Conservation (phyloP, 2,888 invertebrate genomes). For the Hypselothyrea guttata region DNA sequence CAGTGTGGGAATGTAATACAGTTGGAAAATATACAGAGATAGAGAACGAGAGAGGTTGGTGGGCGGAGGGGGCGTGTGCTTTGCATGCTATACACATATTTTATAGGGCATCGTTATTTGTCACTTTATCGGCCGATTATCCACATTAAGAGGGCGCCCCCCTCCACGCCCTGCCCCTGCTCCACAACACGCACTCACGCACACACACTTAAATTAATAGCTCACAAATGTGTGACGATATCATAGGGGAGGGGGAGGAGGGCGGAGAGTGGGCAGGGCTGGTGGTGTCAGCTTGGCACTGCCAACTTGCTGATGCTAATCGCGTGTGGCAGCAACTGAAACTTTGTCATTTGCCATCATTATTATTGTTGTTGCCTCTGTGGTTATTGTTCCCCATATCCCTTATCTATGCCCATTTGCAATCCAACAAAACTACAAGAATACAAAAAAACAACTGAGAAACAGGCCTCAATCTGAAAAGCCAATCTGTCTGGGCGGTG, state of each 20-base stretch:
- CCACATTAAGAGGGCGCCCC: slow-evolving; percentile 37
- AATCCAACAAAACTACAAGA: slow-evolving; percentile 28
- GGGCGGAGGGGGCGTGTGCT: slow-evolving; percentile 1
- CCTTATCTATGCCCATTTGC: slow-evolving; percentile 35
- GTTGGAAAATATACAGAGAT: too few species aligned
- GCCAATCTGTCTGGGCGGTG: slow-evolving; percentile 49
- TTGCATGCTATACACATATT: slow-evolving; percentile 6
- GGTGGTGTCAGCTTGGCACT: slow-evolving; percentile 11
- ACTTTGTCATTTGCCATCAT: slow-evolving; percentile 55
- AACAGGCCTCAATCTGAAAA: slow-evolving; percentile 48
- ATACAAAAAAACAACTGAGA: not conserved
- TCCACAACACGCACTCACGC: slow-evolving; percentile 11
- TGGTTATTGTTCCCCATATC: slow-evolving; percentile 23
- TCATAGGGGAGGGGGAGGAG: too few species aligned
- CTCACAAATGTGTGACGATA: slow-evolving; percentile 72
- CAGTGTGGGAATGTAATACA: slow-evolving; percentile 27
- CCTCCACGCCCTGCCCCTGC: not conserved
- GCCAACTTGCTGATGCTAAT: slow-evolving; percentile 57
- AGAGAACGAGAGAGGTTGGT: slow-evolving; percentile 1
- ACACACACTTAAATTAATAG: slow-evolving; percentile 61
- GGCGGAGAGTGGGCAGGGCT: not conserved
- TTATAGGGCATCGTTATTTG: slow-evolving; percentile 48
- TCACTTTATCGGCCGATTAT: slow-evolving; percentile 70
- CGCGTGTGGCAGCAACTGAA: slow-evolving; percentile 53
- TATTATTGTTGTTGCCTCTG: slow-evolving; percentile 43